Conservation (phyloP, 2,888 invertebrate genomes). For the Cephus rjabovi region DNA sequence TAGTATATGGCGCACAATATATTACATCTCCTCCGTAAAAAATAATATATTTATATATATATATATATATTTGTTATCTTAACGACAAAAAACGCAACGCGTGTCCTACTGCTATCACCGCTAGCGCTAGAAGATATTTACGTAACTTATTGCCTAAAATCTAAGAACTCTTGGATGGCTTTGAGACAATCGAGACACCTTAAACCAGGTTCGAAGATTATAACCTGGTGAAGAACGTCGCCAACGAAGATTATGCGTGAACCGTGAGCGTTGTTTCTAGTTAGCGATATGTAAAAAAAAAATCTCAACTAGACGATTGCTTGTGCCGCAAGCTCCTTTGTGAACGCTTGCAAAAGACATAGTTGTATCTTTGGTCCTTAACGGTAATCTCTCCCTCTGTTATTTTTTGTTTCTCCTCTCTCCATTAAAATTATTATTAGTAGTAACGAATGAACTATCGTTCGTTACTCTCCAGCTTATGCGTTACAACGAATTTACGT, state of each 20-base stretch:
- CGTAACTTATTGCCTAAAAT: not conserved
- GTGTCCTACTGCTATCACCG: not conserved
- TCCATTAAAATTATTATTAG: constrained; percentile 17
- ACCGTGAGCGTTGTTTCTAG: constrained; percentile 26
- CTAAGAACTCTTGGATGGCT: not conserved
- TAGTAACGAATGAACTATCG: not conserved
- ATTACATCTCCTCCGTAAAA: not conserved
- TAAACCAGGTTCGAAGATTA: not conserved
- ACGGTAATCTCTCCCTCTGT: constrained; percentile 31
- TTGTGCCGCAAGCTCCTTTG: constrained; percentile 46
- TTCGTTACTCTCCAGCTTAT: not conserved
- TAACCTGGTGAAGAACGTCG: not conserved
- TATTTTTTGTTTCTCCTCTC: not conserved
- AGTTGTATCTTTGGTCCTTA: constrained; percentile 65
- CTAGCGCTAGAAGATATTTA: not conserved
- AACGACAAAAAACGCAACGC: not conserved
- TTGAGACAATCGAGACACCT: not conserved
- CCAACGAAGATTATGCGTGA: constrained; percentile 11
- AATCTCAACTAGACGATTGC: constrained; percentile 36
- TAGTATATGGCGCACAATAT: not conserved
- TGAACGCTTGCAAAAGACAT: constrained; percentile 49
- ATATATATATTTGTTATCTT: not conserved
- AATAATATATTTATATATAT: not conserved
- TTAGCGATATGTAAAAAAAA: constrained; percentile 42
- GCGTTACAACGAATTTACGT: not conserved